Evolutionary conservation across 1,140 invertebrate species (phyloP).

Genomic region (Caenorhabditis tropicalis): DNA sequence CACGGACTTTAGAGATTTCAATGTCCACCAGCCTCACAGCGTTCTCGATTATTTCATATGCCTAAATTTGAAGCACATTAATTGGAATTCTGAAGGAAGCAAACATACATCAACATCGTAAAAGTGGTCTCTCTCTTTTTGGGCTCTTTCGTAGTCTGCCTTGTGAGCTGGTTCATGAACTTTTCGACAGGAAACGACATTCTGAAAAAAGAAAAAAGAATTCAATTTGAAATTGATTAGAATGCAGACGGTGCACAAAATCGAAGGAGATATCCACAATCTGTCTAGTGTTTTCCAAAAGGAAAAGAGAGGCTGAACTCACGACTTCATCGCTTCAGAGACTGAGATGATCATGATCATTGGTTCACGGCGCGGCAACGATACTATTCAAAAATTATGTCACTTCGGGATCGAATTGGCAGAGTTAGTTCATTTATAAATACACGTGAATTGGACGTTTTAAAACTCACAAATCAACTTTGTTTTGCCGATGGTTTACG

Average conservation of each 20-base stretch:
- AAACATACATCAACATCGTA: conserved; percentile 68
- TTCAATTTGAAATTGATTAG: not conserved
- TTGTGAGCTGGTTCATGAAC: conserved; percentile 70
- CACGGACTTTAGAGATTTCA: conserved; percentile 64
- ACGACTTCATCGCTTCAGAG: conserved; percentile 23
- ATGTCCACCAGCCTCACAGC: conserved; percentile 62
- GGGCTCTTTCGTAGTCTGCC: conserved; percentile 65
- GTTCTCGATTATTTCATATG: conserved; percentile 68
- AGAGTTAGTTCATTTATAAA: conserved; percentile 22
- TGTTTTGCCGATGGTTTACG: conserved; percentile 47
- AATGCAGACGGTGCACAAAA: not conserved
- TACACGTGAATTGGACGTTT: not conserved
- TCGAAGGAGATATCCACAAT: conserved; percentile 5
- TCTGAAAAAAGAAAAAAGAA: conserved; percentile 13
- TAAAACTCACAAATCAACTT: conserved; percentile 44
- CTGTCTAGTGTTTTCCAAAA: not conserved
- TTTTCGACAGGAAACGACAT: conserved; percentile 65
- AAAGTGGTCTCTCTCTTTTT: conserved; percentile 68
- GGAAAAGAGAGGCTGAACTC: conserved; percentile 2
- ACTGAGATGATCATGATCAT: conserved; percentile 7
- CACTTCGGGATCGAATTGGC: conserved; percentile 1
- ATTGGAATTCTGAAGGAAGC: not conserved
- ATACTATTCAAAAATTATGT: conserved; percentile 3
- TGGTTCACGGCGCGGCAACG: conserved; percentile 4
- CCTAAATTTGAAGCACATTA: conserved; percentile 57